phyloP scores from a whole-genome alignment of 2,888 invertebrate species.

The Clunio marinus region DNA sequence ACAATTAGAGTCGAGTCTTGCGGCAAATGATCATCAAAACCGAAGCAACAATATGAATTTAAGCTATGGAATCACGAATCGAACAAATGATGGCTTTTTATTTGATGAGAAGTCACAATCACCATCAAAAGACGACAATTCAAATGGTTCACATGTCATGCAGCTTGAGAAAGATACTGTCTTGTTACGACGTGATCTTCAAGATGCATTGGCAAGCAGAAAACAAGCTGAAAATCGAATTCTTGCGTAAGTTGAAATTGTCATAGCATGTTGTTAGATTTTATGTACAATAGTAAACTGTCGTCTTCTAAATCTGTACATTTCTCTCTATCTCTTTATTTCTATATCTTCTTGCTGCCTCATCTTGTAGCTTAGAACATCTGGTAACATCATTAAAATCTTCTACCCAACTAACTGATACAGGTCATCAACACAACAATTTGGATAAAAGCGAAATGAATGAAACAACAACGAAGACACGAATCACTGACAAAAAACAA shows the following conservation, averaged over 20 bases:
- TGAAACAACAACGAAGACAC: constrained; percentile 24
- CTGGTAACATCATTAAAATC: constrained; percentile 39
- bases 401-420: constrained; percentile 26
- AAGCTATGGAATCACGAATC: constrained; percentile 21
- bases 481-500: too few species aligned
- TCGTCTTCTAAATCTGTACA: not conserved
- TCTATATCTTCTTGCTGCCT: not conserved
- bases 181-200: constrained; percentile 48
- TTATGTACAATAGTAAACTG: too few species aligned
- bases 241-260: constrained; percentile 49
- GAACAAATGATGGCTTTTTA: not conserved
- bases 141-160: constrained; percentile 41
- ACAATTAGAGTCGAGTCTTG: constrained; percentile 30
- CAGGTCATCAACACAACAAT: not conserved
- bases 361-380: constrained; percentile 33
- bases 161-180: constrained; percentile 44
- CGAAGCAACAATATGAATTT: constrained; percentile 31
- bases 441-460: not conserved
- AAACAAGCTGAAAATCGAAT: constrained; percentile 51
- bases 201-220: constrained; percentile 49
- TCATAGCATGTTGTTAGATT: too few species aligned
- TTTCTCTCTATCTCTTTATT: not conserved
- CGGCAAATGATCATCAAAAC: constrained; percentile 32
- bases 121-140: constrained; percentile 30
- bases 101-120: constrained; percentile 18